Evolutionary conservation across 2,113 vertebrate genomes (phyloP).

Genomic region (Sula dactylatra): DNA sequence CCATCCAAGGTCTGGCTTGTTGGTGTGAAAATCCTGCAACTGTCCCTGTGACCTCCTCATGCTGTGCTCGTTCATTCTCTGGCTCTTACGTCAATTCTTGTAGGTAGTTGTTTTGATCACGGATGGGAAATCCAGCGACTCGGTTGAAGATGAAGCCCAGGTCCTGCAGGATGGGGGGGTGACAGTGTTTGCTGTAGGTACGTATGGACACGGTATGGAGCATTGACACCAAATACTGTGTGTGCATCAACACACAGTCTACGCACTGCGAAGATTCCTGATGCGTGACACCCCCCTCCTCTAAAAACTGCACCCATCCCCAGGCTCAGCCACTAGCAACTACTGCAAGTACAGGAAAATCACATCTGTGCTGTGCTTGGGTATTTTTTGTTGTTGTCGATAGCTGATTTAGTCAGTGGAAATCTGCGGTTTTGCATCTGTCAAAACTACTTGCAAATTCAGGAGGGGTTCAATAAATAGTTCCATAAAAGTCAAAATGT

Average conservation of each 20-base stretch:
- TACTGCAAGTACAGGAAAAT: neutral
- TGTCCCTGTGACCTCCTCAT: neutral
- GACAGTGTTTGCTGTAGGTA: constrained; percentile 86
- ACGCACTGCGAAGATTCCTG: neutral
- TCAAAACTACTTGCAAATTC: neutral
- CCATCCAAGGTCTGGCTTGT: neutral
- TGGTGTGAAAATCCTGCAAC: rapidly evolving
- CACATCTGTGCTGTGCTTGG: neutral
- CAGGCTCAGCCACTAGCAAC: neutral
- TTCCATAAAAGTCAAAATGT: neutral
- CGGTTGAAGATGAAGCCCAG: constrained; percentile 67
- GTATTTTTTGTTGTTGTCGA: neutral
- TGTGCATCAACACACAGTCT: too few species aligned
- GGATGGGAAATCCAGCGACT: constrained; percentile 78
- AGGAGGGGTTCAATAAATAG: neutral
- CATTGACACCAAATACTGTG: too few species aligned
- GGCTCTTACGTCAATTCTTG: neutral
- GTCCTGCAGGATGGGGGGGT: constrained; percentile 77
- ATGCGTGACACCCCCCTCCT: rapidly evolving
- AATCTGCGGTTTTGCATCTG: neutral
- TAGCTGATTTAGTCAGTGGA: neutral
- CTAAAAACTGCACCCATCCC: neutral
- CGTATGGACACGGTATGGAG: neutral
- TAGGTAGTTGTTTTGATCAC: constrained; percentile 84
- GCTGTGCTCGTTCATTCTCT: neutral